Evolutionary conservation across 2,888 invertebrate genomes (phyloP).

Genomic region (Hydriomena furcata): DNA sequence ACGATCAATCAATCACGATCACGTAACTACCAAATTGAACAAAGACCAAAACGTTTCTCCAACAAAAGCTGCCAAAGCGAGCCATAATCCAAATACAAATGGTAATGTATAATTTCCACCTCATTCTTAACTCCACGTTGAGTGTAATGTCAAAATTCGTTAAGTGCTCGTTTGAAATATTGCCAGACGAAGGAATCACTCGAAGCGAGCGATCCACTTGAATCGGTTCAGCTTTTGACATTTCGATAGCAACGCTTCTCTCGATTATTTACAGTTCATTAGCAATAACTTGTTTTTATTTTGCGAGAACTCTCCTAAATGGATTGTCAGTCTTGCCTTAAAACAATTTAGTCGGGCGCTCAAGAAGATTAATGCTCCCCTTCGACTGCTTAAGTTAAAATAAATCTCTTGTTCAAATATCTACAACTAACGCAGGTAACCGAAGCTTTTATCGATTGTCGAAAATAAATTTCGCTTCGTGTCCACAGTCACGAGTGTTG

Average conservation of each 20-base stretch:
- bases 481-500: slow-evolving; percentile 58
- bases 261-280: slow-evolving; percentile 65
- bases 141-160: slow-evolving; percentile 39
- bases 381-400: slow-evolving; percentile 59
- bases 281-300: slow-evolving; percentile 57
- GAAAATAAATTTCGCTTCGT: slow-evolving; percentile 59
- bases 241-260: slow-evolving; percentile 45
- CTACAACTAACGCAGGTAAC: slow-evolving; percentile 44
- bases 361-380: slow-evolving; percentile 60
- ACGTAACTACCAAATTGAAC: background rate
- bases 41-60: slow-evolving; percentile 11
- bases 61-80: slow-evolving; percentile 12
- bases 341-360: slow-evolving; percentile 64
- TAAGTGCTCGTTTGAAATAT: slow-evolving; percentile 71
- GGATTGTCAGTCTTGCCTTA: slow-evolving; percentile 60
- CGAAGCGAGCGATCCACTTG: slow-evolving; percentile 40
- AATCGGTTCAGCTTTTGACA: slow-evolving; percentile 48
- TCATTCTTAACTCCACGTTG: slow-evolving; percentile 31
- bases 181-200: slow-evolving; percentile 53
- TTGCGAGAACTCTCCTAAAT: slow-evolving; percentile 57
- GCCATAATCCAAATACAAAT: slow-evolving; percentile 17
- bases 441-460: slow-evolving; percentile 56
- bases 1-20: slow-evolving; percentile 11
- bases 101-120: slow-evolving; percentile 31
- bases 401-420: slow-evolving; percentile 55